phyloP scores from a whole-genome alignment of 2,888 invertebrate genomes.

The Drosophila longiperda region DNA sequence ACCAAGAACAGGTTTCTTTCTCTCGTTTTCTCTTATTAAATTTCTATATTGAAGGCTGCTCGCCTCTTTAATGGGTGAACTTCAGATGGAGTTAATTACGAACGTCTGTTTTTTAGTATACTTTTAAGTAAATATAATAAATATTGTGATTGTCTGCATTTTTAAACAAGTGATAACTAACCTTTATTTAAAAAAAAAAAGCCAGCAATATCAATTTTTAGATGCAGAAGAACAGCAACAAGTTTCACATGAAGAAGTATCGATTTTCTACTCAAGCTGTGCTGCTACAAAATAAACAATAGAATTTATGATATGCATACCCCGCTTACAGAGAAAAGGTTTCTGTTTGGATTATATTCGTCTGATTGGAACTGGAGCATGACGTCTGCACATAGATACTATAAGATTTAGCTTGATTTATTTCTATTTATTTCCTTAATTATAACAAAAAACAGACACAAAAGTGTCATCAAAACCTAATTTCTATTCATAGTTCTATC shows the following conservation, averaged over 20 bases:
- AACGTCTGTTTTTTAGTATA: not conserved
- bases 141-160: not conserved
- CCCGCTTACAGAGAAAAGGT: not conserved
- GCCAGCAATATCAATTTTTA: not conserved
- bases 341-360: constrained; percentile 1
- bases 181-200: not conserved
- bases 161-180: not conserved
- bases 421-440: constrained; percentile 25
- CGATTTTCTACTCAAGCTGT: not conserved
- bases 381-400: constrained; percentile 19
- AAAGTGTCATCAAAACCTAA: constrained; percentile 24
- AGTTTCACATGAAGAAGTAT: constrained; percentile 1
- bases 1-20: constrained; percentile 40
- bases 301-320: not conserved
- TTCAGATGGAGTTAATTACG: constrained; percentile 20
- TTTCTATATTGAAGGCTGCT: constrained; percentile 13
- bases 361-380: constrained; percentile 36
- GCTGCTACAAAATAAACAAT: not conserved
- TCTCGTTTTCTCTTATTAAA: constrained; percentile 2
- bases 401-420: constrained; percentile 30
- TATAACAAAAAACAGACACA: constrained; percentile 5
- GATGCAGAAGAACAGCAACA: constrained; percentile 4
- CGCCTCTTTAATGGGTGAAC: constrained; percentile 7
- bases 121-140: not conserved
- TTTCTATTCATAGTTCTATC: constrained; percentile 9